Evolutionary conservation across 2,797 vertebrate genomes (phyloP).

Genomic region (Malurus leucopterus): DNA sequence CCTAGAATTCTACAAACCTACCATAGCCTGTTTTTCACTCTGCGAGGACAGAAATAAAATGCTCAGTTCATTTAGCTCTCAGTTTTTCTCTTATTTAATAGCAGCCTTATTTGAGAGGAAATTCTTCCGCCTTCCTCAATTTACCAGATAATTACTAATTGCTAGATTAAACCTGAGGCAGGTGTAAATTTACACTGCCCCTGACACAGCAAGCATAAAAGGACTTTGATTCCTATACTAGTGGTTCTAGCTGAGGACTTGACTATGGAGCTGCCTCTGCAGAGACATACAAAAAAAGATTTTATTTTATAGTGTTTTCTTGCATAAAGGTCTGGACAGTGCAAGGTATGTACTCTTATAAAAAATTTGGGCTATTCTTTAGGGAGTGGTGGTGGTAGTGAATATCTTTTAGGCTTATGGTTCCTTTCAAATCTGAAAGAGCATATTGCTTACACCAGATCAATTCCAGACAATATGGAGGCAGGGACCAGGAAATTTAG

Average conservation of each 20-base stretch:
- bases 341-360: not conserved
- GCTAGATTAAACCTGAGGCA: not conserved
- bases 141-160: not conserved
- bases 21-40: not conserved
- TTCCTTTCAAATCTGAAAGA: not conserved
- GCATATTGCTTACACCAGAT: not conserved
- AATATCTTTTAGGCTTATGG: not conserved
- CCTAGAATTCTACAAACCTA: not conserved
- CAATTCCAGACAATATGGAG: not conserved
- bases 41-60: not conserved
- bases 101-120: not conserved
- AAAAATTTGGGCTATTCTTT: not conserved
- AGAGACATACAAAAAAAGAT: not conserved
- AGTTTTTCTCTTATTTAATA: not conserved
- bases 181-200: not conserved
- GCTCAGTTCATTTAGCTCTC: not conserved
- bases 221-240: not conserved
- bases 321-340: not conserved
- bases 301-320: not conserved
- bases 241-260: not conserved
- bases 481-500: not conserved
- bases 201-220: not conserved
- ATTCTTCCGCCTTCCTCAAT: not conserved
- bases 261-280: not conserved
- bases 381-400: not conserved